Conservation (phyloP, 2,113 vertebrate genomes). For the Myrmecophaga tridactyla region DNA sequence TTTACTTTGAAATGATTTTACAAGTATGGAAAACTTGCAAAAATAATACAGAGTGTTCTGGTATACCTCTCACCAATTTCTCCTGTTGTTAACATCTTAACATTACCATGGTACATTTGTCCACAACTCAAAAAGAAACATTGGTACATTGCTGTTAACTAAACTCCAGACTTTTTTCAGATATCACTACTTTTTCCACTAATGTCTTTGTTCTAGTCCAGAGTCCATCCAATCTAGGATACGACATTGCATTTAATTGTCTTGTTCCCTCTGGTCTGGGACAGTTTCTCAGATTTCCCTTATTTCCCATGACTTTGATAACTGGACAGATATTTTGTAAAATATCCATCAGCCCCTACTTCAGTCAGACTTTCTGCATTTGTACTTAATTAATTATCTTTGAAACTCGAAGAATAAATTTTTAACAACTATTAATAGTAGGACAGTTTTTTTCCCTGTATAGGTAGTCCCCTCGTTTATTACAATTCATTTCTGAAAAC, state of each 20-base stretch:
- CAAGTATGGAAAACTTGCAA: neutral
- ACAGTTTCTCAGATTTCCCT: neutral
- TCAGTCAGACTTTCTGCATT: neutral
- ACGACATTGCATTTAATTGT: neutral
- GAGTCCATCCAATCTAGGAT: neutral
- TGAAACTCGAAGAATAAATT: neutral
- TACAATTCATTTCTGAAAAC: slow-evolving; percentile 3
- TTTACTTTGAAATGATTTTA: slow-evolving; percentile 19
- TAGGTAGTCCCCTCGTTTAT: neutral
- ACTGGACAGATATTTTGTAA: neutral
- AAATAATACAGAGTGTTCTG: neutral
- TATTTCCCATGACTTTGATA: neutral
- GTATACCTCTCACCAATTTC: neutral
- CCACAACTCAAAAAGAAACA: neutral
- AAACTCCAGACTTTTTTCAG: neutral
- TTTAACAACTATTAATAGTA: neutral
- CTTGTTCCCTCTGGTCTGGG: neutral
- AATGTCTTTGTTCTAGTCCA: neutral
- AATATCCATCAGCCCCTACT: no score
- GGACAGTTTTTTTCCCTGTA: neutral
- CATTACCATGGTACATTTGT: neutral
- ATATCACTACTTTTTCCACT: neutral
- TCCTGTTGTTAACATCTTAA: neutral
- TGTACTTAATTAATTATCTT: neutral
- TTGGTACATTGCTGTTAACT: neutral